A percentile compares a stretch with the other conserved stretches of the same genome.
These are phyloP conservation scores for Caenorhabditis sp. DNA, from an alignment of 2,888 invertebrate genomes.

Conservation along the genomic window DNA sequence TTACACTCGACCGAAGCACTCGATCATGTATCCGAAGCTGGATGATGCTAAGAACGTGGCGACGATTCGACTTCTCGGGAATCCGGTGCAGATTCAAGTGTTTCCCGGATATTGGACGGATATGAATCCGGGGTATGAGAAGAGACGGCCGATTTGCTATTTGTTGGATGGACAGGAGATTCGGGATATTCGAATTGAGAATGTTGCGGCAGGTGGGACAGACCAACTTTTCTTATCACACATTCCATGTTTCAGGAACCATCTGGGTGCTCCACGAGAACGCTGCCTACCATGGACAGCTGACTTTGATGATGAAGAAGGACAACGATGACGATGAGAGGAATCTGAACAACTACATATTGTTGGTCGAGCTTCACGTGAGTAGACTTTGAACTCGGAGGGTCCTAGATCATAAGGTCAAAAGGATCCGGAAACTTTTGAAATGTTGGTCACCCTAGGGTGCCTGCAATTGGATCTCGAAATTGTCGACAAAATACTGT, in stretches of 20 bases:
- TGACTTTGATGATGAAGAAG: slow-evolving; percentile 3
- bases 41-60: slow-evolving; percentile 20
- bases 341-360: slow-evolving; percentile 36
- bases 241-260: not conserved
- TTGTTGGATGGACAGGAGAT: slow-evolving; percentile 24
- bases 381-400: no score
- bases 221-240: no score
- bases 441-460: no score
- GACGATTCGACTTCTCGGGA: not conserved
- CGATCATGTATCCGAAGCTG: not conserved
- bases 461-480: no score
- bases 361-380: slow-evolving; percentile 22
- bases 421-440: no score
- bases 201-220: not conserved
- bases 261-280: slow-evolving; percentile 5
- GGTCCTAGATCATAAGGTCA: no score
- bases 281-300: slow-evolving; percentile 4
- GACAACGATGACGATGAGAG: slow-evolving; percentile 14
- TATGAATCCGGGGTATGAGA: not conserved
- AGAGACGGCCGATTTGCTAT: slow-evolving; percentile 21
- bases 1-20: not conserved
- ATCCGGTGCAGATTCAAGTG: not conserved
- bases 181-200: slow-evolving; percentile 1
- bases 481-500: no score
- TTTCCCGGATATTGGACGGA: slow-evolving; percentile 37